phyloP scores from a whole-genome alignment of 2,888 invertebrate species.

The Mimachlamys varia region DNA sequence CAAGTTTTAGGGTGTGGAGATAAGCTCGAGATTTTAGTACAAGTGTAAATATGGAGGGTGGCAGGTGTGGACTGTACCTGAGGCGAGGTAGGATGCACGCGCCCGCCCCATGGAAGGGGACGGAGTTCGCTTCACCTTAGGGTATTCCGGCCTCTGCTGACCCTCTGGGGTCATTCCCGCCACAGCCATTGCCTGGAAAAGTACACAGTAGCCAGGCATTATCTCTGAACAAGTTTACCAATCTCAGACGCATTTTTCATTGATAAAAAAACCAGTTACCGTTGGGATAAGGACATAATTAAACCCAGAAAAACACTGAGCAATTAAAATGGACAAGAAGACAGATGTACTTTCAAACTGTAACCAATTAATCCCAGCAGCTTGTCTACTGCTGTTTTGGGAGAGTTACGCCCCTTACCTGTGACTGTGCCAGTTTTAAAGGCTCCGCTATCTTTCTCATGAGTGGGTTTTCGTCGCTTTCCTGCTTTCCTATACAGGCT shows the following conservation, averaged over 20 bases:
- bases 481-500: slow-evolving; percentile 81
- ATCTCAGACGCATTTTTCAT: too few relatives aligned
- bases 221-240: background rate
- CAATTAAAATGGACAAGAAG: background rate
- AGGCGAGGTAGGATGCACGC: slow-evolving; percentile 72
- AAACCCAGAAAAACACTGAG: too few relatives aligned
- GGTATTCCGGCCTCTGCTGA: slow-evolving; percentile 70
- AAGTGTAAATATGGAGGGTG: background rate
- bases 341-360: background rate
- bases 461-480: slow-evolving; percentile 83
- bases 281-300: too few relatives aligned
- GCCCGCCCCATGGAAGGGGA: slow-evolving; percentile 67
- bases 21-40: background rate
- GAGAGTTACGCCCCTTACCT: slow-evolving; percentile 67
- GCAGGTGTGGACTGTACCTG: slow-evolving; percentile 64
- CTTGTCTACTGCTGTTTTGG: background rate
- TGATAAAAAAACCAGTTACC: too few relatives aligned
- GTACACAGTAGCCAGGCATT: slow-evolving; percentile 9
- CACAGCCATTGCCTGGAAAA: slow-evolving; percentile 86
- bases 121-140: slow-evolving; percentile 68
- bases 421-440: slow-evolving; percentile 87
- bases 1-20: background rate
- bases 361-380: background rate
- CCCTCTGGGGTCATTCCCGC: slow-evolving; percentile 84
- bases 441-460: slow-evolving; percentile 85